These are phyloP conservation scores for Mythimna loreyi DNA, from an alignment of 2,888 invertebrate genomes.

Conservation along the genomic window DNA sequence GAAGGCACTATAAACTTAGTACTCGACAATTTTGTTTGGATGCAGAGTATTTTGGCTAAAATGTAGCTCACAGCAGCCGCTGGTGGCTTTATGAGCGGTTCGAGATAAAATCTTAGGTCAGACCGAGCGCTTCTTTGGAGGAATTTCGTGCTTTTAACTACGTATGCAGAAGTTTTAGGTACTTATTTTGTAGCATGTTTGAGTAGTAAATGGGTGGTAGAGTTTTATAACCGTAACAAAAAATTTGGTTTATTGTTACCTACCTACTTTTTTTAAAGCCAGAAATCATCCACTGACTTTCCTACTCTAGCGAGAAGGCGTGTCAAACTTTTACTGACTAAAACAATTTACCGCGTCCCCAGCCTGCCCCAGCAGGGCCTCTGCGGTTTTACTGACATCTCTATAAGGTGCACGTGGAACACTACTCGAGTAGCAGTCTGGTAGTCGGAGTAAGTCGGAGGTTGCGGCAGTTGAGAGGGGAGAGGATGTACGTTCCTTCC, in stretches of 20 bases:
- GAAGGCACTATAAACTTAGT: constrained; percentile 29
- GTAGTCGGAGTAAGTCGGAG: too few species aligned
- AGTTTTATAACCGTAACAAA: neutral
- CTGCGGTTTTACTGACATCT: too few species aligned
- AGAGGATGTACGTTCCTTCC: too few species aligned
- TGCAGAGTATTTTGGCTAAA: constrained; percentile 46
- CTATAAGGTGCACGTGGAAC: too few species aligned
- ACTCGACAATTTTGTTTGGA: constrained; percentile 39
- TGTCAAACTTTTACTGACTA: too few species aligned
- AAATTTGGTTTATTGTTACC: neutral
- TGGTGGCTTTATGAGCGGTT: constrained; percentile 40
- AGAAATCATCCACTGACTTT: too few species aligned
- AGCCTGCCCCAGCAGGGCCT: too few species aligned
- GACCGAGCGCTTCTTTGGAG: constrained; percentile 24
- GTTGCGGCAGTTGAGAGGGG: too few species aligned
- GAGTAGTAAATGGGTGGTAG: constrained; percentile 1
- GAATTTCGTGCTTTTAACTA: constrained; percentile 42
- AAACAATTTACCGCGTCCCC: too few species aligned
- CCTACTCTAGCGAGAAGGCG: too few species aligned
- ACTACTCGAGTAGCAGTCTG: too few species aligned
- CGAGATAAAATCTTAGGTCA: constrained; percentile 53
- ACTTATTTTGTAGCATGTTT: neutral
- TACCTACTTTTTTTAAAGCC: too few species aligned
- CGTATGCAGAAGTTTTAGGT: constrained; percentile 17
- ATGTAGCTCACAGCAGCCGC: constrained; percentile 45